Percentiles rank a stretch among this genome's conserved stretches.
Conservation (phyloP, 64 coral and sea anemone genomes). For the Acropora tenuis region DNA sequence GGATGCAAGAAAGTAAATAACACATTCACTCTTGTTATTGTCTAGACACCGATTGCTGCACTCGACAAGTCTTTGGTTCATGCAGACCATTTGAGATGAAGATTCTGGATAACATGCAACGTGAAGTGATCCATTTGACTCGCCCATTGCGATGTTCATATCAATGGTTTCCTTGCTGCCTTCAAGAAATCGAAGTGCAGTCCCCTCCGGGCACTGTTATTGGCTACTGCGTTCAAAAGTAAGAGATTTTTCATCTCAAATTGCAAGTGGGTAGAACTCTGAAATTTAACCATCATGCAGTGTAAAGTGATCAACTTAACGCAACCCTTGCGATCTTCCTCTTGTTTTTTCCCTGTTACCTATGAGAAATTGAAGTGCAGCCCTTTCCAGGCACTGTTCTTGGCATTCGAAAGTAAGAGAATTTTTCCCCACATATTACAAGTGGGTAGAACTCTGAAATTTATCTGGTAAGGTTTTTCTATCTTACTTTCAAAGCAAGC, state of each 20-base stretch:
- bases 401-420: constrained; percentile 72
- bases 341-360: constrained; percentile 88
- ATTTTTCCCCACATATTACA: too few species aligned
- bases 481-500: too few species aligned
- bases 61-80: constrained; percentile 89
- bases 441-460: too few species aligned
- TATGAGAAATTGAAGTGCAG: constrained; percentile 90
- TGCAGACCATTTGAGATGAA: constrained; percentile 90
- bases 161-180: constrained; percentile 82
- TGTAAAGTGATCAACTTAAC: constrained; percentile 81
- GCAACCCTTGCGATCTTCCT: constrained; percentile 81
- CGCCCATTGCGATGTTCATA: constrained; percentile 84
- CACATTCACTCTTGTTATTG: background rate
- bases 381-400: constrained; percentile 79
- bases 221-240: constrained; percentile 82
- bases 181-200: constrained; percentile 92
- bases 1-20: background rate
- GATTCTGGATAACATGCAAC: constrained; percentile 80
- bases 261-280: too few species aligned
- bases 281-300: too few species aligned
- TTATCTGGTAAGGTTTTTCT: too few species aligned
- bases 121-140: constrained; percentile 82
- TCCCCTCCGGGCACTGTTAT: constrained; percentile 82
- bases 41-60: constrained; percentile 92
- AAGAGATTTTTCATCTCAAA: too few species aligned